phyloP scores from a whole-genome alignment of 2,888 invertebrate species.

The Mechanitis mazaeus region DNA sequence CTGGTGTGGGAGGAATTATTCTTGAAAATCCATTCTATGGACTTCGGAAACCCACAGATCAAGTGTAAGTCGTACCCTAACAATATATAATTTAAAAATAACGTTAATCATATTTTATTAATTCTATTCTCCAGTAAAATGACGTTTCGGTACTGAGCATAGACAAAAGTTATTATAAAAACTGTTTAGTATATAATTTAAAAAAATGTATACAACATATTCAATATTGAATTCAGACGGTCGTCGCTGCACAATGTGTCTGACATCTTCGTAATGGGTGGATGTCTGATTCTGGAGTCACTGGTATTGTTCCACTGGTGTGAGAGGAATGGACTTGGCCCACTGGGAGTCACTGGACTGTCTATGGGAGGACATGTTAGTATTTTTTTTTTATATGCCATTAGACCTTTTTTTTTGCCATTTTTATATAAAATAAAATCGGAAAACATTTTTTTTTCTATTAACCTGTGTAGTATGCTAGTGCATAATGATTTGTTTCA shows the following conservation, averaged over 20 bases:
- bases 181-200: background rate
- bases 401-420: no score
- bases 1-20: slow-evolving; percentile 93
- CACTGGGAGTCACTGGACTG: slow-evolving; percentile 94
- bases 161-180: background rate
- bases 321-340: slow-evolving; percentile 92
- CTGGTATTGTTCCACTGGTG: slow-evolving; percentile 96
- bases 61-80: slow-evolving; percentile 79
- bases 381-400: slow-evolving; percentile 31
- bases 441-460: no score
- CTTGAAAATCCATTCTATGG: slow-evolving; percentile 99
- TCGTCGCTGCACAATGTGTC: slow-evolving; percentile 96
- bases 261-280: slow-evolving; percentile 99
- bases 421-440: no score
- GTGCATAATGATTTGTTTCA: no score
- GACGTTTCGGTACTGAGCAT: background rate
- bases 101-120: slow-evolving; percentile 1
- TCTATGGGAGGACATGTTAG: slow-evolving; percentile 99
- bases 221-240: slow-evolving; percentile 73
- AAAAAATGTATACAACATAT: background rate
- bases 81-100: background rate
- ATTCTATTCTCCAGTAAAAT: background rate
- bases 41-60: slow-evolving; percentile 89
- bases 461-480: no score
- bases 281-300: slow-evolving; percentile 95